phyloP scores from a whole-genome alignment of 2,113 vertebrate genomes.

The Pelodiscus sinensis region DNA sequence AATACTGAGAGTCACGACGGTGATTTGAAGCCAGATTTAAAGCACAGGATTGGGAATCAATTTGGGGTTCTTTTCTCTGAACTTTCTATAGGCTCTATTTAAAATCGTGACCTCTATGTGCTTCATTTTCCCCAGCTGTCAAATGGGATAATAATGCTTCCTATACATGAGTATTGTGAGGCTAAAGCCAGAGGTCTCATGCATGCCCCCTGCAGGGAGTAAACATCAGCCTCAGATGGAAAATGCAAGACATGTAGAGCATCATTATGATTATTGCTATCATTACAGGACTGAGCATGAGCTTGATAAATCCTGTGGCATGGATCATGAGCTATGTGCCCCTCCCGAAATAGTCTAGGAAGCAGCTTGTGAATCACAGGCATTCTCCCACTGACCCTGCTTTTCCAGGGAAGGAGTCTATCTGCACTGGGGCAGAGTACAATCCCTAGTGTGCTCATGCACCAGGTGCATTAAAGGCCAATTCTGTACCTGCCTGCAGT shows the following conservation, averaged over 20 bases:
- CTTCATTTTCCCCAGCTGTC: not conserved
- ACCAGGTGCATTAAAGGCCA: not conserved
- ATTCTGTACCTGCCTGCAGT: not conserved
- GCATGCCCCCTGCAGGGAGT: not conserved
- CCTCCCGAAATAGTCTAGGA: not conserved
- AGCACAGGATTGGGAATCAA: not conserved
- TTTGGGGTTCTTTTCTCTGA: not conserved
- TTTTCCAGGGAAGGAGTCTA: not conserved
- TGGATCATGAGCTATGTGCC: not conserved
- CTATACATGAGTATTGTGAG: not conserved
- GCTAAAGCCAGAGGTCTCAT: not conserved
- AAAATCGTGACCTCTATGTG: not conserved
- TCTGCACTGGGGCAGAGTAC: not conserved
- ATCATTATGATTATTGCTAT: not conserved
- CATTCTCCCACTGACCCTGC: not conserved
- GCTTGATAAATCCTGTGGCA: not conserved
- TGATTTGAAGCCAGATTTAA: conserved; percentile 20
- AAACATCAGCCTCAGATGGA: not conserved
- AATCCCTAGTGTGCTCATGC: not conserved
- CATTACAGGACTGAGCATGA: not conserved
- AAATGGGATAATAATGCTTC: not conserved
- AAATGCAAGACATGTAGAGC: not conserved
- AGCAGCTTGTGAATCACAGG: not conserved
- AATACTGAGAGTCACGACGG: not conserved
- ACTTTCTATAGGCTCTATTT: not conserved